phyloP scores from a whole-genome alignment of 2,113 vertebrate species.

The Chaetodon auriga region DNA sequence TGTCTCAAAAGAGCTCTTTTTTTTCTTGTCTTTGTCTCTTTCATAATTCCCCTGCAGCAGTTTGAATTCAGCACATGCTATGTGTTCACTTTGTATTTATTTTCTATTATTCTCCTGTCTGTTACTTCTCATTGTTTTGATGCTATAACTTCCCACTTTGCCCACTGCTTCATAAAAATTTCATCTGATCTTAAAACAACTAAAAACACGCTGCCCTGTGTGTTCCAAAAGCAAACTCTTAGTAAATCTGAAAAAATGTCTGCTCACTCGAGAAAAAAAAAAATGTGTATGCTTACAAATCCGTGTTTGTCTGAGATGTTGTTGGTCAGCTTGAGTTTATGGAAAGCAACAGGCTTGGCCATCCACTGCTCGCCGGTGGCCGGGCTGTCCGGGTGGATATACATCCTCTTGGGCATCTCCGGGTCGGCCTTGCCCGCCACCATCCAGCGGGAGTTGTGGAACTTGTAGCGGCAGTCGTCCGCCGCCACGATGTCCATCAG shows the following conservation, averaged over 20 bases:
- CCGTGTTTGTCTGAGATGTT: conserved; percentile 99
- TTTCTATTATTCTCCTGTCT: neutral
- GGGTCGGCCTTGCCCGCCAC: conserved; percentile 98
- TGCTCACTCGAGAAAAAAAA: neutral
- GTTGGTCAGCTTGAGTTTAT: conserved; percentile 99
- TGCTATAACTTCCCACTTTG: neutral
- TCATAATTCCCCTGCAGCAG: neutral
- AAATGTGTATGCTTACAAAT: conserved; percentile 91
- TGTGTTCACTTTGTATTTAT: neutral
- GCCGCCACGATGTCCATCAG: conserved; percentile 99
- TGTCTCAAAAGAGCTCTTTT: neutral
- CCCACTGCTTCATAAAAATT: conserved; percentile 18
- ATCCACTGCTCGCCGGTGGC: conserved; percentile 99
- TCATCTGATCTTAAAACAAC: conserved; percentile 15
- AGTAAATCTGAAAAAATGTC: neutral
- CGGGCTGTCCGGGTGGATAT: conserved; percentile 98
- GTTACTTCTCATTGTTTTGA: neutral
- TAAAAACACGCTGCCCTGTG: neutral
- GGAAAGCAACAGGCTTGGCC: conserved; percentile 98
- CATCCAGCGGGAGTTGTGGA: conserved; percentile 99
- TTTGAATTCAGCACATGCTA: neutral
- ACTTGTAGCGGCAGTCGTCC: conserved; percentile 98
- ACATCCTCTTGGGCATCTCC: conserved; percentile 99
- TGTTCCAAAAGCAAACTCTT: neutral
- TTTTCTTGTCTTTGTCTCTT: neutral